Evolutionary conservation across 2,113 vertebrate genomes (phyloP), one percentile per base, ranked within the genome.

Genomic region (Caretta caretta): DNA sequence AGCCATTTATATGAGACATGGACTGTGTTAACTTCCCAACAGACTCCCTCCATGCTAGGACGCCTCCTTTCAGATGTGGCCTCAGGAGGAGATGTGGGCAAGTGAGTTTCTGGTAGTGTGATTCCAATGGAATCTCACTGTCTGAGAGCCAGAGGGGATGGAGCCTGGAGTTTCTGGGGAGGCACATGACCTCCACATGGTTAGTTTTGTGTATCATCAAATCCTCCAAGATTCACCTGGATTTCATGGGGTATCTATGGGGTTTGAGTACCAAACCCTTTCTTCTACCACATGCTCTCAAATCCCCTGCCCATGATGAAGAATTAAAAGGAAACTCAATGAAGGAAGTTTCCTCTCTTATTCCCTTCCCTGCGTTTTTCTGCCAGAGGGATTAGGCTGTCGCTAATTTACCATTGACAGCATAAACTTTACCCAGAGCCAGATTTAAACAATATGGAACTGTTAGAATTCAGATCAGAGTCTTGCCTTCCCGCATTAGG

Each of bases 41-140:
- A 14, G 1, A 54, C 93, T 89, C 89, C 88, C 92, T 96, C 10
- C 22, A 22, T 92, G 88, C 93, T 92, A 91, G 78, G 92, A 86
- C 87, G 90, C 89, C 81, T 78, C 88, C 31, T 80, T 87, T 95
- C 96, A 94, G 87, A 93, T 84, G 83, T 53, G 81, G 87, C 95
- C 93, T 84, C 83, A 88, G 89, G 93, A 54, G 90, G 89, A 94
- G 83, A 93, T 90, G 85, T 53, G 95, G 90, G 31, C 35, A 57
- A 57, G 24, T 57, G 25, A 57, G 56, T 57, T 27, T 69, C 31
- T 35, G 62, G 24, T 24, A 69, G 35, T n/a, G 62, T 19, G 62
- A 69, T 69, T 16, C 16, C 35, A 69, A 19, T 72, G 65, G 65
- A n/a, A 78, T 78, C 75, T 78, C 42, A 46, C 46, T 78, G 42